Evolutionary conservation across 2,888 invertebrate species (phyloP), one percentile per base, ranked within the genome.

Genomic region (Galerucella pusilla): DNA sequence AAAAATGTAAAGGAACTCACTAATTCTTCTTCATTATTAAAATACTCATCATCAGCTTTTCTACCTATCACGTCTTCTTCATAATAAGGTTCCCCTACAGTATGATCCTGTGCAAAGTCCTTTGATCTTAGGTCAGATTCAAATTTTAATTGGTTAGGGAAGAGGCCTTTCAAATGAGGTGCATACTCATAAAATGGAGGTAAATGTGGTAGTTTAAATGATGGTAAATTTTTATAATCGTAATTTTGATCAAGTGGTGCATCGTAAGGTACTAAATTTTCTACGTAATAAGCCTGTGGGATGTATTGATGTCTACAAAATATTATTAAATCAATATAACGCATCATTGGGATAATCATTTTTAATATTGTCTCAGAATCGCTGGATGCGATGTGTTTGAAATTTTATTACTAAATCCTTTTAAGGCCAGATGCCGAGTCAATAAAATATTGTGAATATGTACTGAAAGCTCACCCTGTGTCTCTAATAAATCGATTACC

Each of bases 401-500:
- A 20, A 20, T 20, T 20, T 20, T 20, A 20, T 20, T 20, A 20
- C 20, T 20, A 20, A 20, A n/a, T n/a, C n/a, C n/a, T n/a, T n/a
- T n/a, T 20, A 20, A 20, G 20, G 20, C 20, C 20, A 20, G 20
- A 20, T 20, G 20, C 20, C 20, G 20, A 20, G 20, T 20, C 20
- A 20, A 20, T 20, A 20, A 20, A 20, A 2, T 12, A 46, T 46
- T 46, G 11, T 46, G 4, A 46, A 46, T 4, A 49, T 49, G 35
- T 9, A 42, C 35, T 42, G 35, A 28, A 28, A 12, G 20, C 69
- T 69, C 54, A 65, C 64, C 64, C 20, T 35, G 42, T 28, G 12
- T 70, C 35, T 54, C 70, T 70, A 16, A 46, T 16, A 16, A 70
- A 70, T 20, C 70, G 49, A 14, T 70, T 35, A 42, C 52, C 64